phyloP scores from a whole-genome alignment of 2,888 invertebrate species.

The Harpalus rufipes region DNA sequence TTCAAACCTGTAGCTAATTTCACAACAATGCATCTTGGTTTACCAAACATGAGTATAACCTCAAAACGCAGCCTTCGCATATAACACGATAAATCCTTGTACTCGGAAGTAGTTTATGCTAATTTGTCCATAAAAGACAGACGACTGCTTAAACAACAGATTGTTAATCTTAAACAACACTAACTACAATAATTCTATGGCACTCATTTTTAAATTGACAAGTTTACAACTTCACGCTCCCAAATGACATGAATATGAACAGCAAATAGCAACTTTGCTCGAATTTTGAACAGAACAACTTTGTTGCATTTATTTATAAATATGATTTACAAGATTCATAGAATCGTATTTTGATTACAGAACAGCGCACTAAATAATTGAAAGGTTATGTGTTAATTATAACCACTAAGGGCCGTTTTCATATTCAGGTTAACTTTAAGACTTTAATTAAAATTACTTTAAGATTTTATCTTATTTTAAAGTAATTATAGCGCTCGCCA shows the following conservation, averaged over 20 bases:
- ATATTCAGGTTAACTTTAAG: too few relatives aligned
- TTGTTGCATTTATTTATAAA: neutral
- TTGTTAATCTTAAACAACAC: constrained; percentile 34
- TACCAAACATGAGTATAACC: constrained; percentile 49
- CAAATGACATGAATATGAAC: neutral
- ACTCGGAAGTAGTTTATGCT: constrained; percentile 47
- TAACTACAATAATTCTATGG: constrained; percentile 25
- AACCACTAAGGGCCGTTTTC: too few relatives aligned
- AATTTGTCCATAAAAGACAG: constrained; percentile 50
- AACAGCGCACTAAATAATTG: too few relatives aligned
- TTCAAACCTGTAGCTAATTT: constrained; percentile 30
- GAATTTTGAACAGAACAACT: neutral
- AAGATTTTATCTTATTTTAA: too few relatives aligned
- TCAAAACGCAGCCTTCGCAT: constrained; percentile 32
- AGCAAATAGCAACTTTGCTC: neutral
- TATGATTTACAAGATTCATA: neutral
- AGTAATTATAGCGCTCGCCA: too few relatives aligned
- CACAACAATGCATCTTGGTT: constrained; percentile 34
- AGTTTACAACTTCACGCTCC: neutral
- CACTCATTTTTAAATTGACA: constrained; percentile 1
- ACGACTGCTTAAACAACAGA: constrained; percentile 32
- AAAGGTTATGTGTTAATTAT: too few relatives aligned
- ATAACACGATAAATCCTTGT: constrained; percentile 52
- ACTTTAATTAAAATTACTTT: too few relatives aligned
- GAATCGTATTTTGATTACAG: too few relatives aligned